These are phyloP conservation scores for Lasiurus borealis DNA, from an alignment of 2,113 vertebrate genomes.

Conservation along the genomic window DNA sequence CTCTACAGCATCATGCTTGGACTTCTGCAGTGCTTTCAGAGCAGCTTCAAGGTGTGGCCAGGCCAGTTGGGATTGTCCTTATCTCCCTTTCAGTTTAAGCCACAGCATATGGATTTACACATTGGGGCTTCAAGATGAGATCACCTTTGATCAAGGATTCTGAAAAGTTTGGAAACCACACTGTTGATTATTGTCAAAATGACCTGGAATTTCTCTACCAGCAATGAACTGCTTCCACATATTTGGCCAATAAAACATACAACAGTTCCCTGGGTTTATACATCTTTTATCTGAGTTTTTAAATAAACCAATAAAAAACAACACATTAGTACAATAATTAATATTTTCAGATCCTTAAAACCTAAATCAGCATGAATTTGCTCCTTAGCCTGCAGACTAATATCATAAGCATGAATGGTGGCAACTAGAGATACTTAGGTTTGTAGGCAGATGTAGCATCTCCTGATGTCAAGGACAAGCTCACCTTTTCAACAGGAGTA, in stretches of 20 bases:
- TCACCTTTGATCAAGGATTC: not conserved
- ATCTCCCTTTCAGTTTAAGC: not conserved
- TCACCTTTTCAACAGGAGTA: not conserved
- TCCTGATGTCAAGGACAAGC: not conserved
- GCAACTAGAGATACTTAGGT: not conserved
- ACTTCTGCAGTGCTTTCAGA: not conserved
- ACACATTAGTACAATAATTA: not conserved
- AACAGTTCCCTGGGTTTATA: not conserved
- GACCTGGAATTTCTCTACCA: not conserved
- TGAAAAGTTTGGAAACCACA: constrained; percentile 20
- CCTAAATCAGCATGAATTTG: not conserved
- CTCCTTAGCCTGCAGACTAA: not conserved
- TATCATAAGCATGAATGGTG: not conserved
- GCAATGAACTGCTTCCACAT: not conserved
- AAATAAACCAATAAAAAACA: constrained; percentile 15
- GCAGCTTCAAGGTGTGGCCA: not conserved
- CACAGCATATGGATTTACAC: not conserved
- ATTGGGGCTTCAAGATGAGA: not conserved
- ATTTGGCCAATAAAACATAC: not conserved
- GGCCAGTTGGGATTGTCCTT: not conserved
- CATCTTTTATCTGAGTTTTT: constrained; percentile 11
- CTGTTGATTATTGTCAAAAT: not conserved
- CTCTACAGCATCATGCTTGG: no score
- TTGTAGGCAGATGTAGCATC: not conserved
- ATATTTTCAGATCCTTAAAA: not conserved